Evolutionary conservation across 1,140 invertebrate species (phyloP).

Genomic region (Conus ventricosus): DNA sequence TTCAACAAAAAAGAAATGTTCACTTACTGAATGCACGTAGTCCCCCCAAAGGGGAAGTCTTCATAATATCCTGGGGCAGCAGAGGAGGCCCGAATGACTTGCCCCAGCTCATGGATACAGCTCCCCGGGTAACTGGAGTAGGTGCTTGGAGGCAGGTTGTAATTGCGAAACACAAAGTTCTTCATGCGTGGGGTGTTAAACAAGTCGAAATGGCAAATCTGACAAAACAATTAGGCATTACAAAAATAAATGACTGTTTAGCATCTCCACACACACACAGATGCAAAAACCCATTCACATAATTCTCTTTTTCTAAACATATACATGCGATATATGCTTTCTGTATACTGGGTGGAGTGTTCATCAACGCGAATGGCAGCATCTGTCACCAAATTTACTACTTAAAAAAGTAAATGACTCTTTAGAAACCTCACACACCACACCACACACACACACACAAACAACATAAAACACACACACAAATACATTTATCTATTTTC

Average conservation of each 20-base stretch:
- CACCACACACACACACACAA: too few species aligned
- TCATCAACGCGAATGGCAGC: too few species aligned
- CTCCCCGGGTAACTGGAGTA: constrained; percentile 88
- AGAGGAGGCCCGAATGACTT: constrained; percentile 91
- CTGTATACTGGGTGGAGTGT: too few species aligned
- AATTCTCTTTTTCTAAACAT: background rate
- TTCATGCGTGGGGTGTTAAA: constrained; percentile 87
- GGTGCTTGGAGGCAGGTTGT: constrained; percentile 85
- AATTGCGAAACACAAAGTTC: constrained; percentile 94
- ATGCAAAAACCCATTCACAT: too few species aligned
- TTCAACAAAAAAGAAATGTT: background rate
- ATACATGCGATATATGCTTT: background rate
- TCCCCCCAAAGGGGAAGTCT: constrained; percentile 86
- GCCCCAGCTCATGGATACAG: constrained; percentile 86
- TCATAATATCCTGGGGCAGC: constrained; percentile 95
- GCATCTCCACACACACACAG: too few species aligned
- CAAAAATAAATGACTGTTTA: too few species aligned
- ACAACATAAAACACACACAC: too few species aligned
- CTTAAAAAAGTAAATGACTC: too few species aligned
- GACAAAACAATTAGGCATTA: background rate
- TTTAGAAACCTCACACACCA: too few species aligned
- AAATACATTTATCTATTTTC: too few species aligned
- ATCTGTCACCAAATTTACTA: too few species aligned
- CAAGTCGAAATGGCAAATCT: constrained; percentile 84
- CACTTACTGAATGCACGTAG: constrained; percentile 85